Conservation (phyloP, 64 coral and sea anemone species). For the Stichodactyla mertensii region DNA sequence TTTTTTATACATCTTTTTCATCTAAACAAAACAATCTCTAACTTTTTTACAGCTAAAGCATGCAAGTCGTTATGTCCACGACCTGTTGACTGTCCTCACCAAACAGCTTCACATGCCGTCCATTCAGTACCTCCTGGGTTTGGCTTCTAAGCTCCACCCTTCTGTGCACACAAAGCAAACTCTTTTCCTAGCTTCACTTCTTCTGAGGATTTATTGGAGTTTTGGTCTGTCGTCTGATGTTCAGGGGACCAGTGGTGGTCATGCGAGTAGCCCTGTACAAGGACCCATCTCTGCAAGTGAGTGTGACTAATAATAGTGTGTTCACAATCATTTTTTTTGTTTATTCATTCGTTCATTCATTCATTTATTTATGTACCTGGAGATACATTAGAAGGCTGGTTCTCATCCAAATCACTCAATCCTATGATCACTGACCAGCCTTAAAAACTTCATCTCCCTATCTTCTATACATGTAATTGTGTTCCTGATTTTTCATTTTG, state of each 20-base stretch:
- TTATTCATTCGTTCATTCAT: background rate
- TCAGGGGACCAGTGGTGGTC: constrained; percentile 15
- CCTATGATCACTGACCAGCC: too few relatives aligned
- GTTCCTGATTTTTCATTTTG: too few relatives aligned
- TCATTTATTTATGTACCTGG: background rate
- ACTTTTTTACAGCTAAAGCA: constrained; percentile 80
- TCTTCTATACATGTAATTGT: too few relatives aligned
- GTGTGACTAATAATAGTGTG: background rate
- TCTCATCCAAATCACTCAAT: too few relatives aligned
- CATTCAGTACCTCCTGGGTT: constrained; percentile 77
- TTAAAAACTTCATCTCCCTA: too few relatives aligned
- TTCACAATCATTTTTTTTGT: background rate
- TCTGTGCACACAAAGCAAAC: constrained; percentile 76
- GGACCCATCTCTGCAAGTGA: constrained; percentile 67
- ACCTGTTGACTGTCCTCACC: constrained; percentile 75
- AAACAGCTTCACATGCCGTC: constrained; percentile 89
- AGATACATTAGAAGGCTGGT: too few relatives aligned
- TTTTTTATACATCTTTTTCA: too few relatives aligned
- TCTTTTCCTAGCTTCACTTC: constrained; percentile 75
- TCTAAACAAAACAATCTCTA: background rate
- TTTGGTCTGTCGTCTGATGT: constrained; percentile 56
- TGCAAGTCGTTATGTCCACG: constrained; percentile 96
- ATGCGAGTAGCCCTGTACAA: constrained; percentile 75
- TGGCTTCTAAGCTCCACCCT: constrained; percentile 74
- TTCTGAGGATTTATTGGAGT: constrained; percentile 93